Evolutionary conservation across 30 jellyfish, hydroid and myxozoan genomes (phyloP).

Genomic region (Hydractinia echinata): DNA sequence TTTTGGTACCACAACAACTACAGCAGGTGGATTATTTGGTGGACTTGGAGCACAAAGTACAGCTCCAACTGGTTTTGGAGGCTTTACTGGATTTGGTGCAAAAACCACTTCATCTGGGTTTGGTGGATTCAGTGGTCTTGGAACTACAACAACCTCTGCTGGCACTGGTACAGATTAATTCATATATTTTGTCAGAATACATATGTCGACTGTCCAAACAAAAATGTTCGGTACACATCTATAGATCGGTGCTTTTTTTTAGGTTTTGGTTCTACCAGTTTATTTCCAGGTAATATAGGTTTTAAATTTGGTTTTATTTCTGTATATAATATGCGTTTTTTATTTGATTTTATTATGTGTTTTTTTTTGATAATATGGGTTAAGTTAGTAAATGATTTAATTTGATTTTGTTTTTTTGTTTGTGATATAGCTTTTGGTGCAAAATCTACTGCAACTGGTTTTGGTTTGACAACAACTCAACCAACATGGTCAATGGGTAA

Average conservation of each 20-base stretch:
- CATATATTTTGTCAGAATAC: too few relatives aligned
- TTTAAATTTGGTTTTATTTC: too few relatives aligned
- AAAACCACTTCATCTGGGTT: slow-evolving; percentile 29
- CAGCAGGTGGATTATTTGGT: slow-evolving; percentile 15
- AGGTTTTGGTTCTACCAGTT: slow-evolving; percentile 1
- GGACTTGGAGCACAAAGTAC: slow-evolving; percentile 65
- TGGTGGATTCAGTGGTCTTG: slow-evolving; percentile 70
- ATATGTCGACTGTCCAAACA: too few relatives aligned
- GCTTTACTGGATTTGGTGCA: slow-evolving; percentile 16
- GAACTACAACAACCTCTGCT: slow-evolving; percentile 29
- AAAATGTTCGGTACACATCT: not conserved
- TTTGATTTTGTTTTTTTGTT: too few relatives aligned
- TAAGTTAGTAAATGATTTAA: too few relatives aligned
- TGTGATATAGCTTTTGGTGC: slow-evolving; percentile 33
- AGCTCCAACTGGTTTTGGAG: slow-evolving; percentile 47
- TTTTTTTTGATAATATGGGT: too few relatives aligned
- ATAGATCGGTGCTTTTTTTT: not conserved
- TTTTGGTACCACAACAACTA: slow-evolving; percentile 22
- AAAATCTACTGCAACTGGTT: slow-evolving; percentile 30
- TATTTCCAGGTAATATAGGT: not conserved
- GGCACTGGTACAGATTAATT: not conserved
- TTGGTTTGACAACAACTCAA: slow-evolving; percentile 33
- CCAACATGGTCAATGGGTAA: slow-evolving; percentile 13
- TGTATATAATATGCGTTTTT: too few relatives aligned
- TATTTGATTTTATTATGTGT: too few relatives aligned